Evolutionary conservation across 1,140 invertebrate species (phyloP).

Genomic region (Achatina immaculata): DNA sequence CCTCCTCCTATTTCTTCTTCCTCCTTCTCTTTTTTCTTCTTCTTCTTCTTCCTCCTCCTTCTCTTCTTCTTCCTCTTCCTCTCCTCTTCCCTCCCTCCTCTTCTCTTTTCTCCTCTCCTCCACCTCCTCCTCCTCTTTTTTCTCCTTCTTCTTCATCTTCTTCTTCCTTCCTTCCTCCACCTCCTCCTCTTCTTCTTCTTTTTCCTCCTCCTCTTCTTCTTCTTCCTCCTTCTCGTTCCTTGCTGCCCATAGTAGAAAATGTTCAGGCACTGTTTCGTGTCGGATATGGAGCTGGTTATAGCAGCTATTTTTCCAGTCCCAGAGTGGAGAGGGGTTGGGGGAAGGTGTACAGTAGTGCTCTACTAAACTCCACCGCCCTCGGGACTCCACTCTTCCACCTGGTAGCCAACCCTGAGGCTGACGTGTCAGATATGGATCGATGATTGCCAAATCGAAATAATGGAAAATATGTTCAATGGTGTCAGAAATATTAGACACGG

Average conservation of each 20-base stretch:
- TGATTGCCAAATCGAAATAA: too few relatives aligned
- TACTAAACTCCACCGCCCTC: too few relatives aligned
- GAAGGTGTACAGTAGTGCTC: too few relatives aligned
- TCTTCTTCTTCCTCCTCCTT: background rate
- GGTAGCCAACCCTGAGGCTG: too few relatives aligned
- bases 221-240: background rate
- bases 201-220: conserved; percentile 5
- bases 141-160: background rate
- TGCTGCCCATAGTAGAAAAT: background rate
- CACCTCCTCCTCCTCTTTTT: background rate
- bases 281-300: too few relatives aligned
- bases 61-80: background rate
- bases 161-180: background rate
- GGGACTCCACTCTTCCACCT: too few relatives aligned
- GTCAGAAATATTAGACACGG: too few relatives aligned
- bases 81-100: background rate
- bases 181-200: background rate
- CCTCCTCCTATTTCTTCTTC: too few relatives aligned
- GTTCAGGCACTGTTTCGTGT: background rate
- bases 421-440: too few relatives aligned
- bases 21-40: background rate
- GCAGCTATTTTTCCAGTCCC: too few relatives aligned
- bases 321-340: background rate
- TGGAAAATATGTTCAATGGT: too few relatives aligned
- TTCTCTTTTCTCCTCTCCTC: background rate